These are phyloP conservation scores for Tetramorium simillimum DNA, from an alignment of 1,140 invertebrate genomes.

Conservation along the genomic window DNA sequence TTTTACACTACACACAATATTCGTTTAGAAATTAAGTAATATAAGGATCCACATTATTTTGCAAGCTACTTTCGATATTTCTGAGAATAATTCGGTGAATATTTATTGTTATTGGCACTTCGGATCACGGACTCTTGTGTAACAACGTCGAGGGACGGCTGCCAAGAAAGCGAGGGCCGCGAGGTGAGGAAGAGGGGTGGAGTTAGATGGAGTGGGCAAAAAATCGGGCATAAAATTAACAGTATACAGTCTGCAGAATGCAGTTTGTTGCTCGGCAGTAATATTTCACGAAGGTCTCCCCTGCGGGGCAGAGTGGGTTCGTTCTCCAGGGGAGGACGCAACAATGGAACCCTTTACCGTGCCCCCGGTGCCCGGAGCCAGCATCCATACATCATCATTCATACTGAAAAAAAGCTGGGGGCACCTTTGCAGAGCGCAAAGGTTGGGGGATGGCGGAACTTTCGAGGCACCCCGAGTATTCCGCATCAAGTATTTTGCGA, in stretches of 20 bases:
- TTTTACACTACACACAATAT: not conserved
- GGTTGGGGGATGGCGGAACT: slow-evolving; percentile 65
- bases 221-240: slow-evolving; percentile 84
- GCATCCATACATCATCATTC: slow-evolving; percentile 85
- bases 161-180: not conserved
- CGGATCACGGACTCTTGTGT: slow-evolving; percentile 11
- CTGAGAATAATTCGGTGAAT: slow-evolving; percentile 22
- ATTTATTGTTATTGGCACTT: slow-evolving; percentile 47
- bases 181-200: slow-evolving; percentile 16
- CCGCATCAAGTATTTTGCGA: slow-evolving; percentile 69
- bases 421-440: slow-evolving; percentile 65
- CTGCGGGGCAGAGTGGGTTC: slow-evolving; percentile 67
- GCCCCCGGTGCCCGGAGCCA: slow-evolving; percentile 83
- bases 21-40: not conserved
- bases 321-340: slow-evolving; percentile 77
- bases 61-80: not conserved
- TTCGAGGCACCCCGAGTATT: slow-evolving; percentile 70
- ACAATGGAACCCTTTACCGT: slow-evolving; percentile 85
- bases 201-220: slow-evolving; percentile 72
- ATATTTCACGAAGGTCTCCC: slow-evolving; percentile 82
- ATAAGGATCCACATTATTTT: not conserved
- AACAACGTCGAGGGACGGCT: slow-evolving; percentile 14
- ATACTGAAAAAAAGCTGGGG: slow-evolving; percentile 79
- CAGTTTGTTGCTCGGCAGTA: slow-evolving; percentile 79
- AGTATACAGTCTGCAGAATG: slow-evolving; percentile 80